Base-by-base conservation (phyloP, 2,888 invertebrate genomes). In the Endotricha flammealis region DNA sequence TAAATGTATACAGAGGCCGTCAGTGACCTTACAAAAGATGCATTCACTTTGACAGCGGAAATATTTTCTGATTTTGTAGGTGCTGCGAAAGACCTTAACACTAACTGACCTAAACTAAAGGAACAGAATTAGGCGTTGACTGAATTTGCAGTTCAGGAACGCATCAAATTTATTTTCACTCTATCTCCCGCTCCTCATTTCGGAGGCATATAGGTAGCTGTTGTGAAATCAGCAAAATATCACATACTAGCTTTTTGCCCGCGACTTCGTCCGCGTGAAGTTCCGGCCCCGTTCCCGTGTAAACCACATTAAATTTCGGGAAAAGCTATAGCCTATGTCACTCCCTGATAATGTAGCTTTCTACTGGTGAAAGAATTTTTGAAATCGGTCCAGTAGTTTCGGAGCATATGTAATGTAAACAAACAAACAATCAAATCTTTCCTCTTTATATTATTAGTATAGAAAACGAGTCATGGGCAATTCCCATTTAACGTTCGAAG, bases 61-160 rank as follows among this genome's bases (percentile, higher is more conserved):
- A 46, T 64, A 10, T 57, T 46, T 33, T 49, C 39, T 10, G 60
- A 50, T 29, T 57, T 58, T 36, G 50, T 55, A 1, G 56, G 46
- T 0, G 50, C 51, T 1, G 42, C 44, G 12, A 56, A 50, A 12
- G 53, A 55, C 12, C 10, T 57, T 31, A 31, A 7, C 3, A 14
- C 9, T 54, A 57, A 41, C 17, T n/a, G n/a, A n/a, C n/a, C n/a
- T n/a, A n/a, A n/a, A n/a, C 20, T 50, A 13, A 41, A 46, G 12
- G 5, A 10, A n/a, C 39, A 43, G 25, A 0, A 12, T 3, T n/a
- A 38, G 1, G 9, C 28, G 14, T 9, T 55, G 8, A 29, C 27
- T 44, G 49, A 54, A n/a, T 50, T 53, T 48, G 48, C 48, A 29
- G 27, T 32, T 29, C 29, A 47, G n/a, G 39, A 57, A 39, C 41